A percentile compares a stretch with the other conserved stretches of the same genome.
These are phyloP conservation scores for Apis florea DNA, from an alignment of 1,140 invertebrate genomes.

Conservation along the genomic window DNA sequence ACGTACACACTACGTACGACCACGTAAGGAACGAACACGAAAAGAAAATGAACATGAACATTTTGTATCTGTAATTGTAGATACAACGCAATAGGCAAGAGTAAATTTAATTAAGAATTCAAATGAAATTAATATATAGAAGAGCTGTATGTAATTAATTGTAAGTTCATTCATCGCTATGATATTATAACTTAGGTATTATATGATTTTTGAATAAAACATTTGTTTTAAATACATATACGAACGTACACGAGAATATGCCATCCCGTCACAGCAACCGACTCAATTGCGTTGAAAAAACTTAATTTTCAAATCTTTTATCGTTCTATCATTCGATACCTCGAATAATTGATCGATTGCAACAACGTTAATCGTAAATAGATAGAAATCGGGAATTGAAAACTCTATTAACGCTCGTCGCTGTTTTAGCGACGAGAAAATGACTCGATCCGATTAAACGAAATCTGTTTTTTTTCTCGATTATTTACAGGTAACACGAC, in stretches of 20 bases:
- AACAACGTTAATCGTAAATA: background rate
- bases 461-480: constrained; percentile 9
- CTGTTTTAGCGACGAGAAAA: background rate
- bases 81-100: constrained; percentile 77
- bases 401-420: background rate
- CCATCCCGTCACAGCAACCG: constrained; percentile 23
- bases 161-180: constrained; percentile 69
- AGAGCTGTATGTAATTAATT: constrained; percentile 75
- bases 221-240: constrained; percentile 78
- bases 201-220: constrained; percentile 80
- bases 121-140: constrained; percentile 79
- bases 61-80: constrained; percentile 78
- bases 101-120: constrained; percentile 76
- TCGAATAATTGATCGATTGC: background rate
- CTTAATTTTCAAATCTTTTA: background rate
- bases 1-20: constrained; percentile 9
- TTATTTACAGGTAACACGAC: constrained; percentile 72
- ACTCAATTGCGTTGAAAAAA: background rate
- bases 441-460: background rate
- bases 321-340: too few relatives aligned
- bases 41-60: constrained; percentile 59
- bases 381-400: background rate
- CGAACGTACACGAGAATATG: constrained; percentile 49
- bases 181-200: constrained; percentile 76
- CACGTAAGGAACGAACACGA: constrained; percentile 33